phyloP scores from a whole-genome alignment of 2,888 invertebrate species.

The Stenichneumon culpator region DNA sequence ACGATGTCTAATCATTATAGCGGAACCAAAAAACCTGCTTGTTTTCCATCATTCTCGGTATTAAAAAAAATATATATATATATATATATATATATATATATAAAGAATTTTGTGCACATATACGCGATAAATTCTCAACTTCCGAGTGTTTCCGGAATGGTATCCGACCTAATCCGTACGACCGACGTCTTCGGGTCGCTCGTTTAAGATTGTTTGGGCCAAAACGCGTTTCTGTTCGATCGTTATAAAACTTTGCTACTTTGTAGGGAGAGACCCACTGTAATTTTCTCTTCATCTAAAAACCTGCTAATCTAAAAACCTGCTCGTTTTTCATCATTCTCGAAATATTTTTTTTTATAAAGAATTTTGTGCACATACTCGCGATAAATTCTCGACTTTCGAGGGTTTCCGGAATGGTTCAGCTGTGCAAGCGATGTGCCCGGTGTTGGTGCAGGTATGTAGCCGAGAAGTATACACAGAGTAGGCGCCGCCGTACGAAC shows the following conservation, averaged over 20 bases:
- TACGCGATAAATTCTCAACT: conserved; percentile 26
- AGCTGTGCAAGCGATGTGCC: background rate
- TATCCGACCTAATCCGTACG: too few species aligned
- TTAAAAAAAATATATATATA: too few species aligned
- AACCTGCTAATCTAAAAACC: too few species aligned
- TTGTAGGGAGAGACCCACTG: too few species aligned
- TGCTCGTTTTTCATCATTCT: background rate
- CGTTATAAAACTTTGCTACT: too few species aligned
- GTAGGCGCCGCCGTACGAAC: conserved; percentile 81
- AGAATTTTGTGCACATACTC: background rate
- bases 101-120: conserved; percentile 8
- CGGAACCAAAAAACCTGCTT: background rate
- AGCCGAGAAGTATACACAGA: conserved; percentile 42
- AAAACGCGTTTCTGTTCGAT: too few species aligned
- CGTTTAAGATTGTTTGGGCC: too few species aligned
- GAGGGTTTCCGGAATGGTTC: conserved; percentile 15
- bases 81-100: too few species aligned
- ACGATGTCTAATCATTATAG: too few species aligned
- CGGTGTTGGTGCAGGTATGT: conserved; percentile 73
- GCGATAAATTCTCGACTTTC: conserved; percentile 32
- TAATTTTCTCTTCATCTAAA: too few species aligned
- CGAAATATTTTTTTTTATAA: background rate
- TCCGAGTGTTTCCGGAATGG: conserved; percentile 11
- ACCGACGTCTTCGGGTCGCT: too few species aligned
- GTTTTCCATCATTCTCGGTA: background rate